A percentile compares a stretch with the other conserved stretches of the same genome.
These are phyloP conservation scores for Pteromalus puparum DNA, from an alignment of 1,140 invertebrate genomes.

Conservation along the genomic window DNA sequence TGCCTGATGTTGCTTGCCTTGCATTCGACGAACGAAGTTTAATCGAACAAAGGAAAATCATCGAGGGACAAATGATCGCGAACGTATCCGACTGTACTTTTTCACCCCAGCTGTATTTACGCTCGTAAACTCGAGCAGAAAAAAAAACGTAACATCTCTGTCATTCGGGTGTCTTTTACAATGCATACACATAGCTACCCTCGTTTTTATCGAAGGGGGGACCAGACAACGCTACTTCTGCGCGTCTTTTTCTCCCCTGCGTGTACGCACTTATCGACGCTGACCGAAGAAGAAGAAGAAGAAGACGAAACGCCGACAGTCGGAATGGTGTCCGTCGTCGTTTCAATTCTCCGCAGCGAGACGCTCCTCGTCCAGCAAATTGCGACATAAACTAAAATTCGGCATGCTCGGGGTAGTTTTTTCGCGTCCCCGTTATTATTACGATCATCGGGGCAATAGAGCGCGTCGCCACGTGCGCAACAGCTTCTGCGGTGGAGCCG, in stretches of 20 bases:
- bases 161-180: background rate
- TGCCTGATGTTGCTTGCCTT: too few species aligned
- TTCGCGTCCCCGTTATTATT: slow-evolving; percentile 3
- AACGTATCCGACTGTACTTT: too few species aligned
- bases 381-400: slow-evolving; percentile 30
- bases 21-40: too few species aligned
- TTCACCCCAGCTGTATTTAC: background rate
- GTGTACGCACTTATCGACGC: background rate
- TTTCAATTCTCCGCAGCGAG: background rate
- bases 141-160: slow-evolving; percentile 12
- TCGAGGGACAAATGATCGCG: too few species aligned
- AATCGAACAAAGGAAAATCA: too few species aligned
- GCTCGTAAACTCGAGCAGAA: background rate
- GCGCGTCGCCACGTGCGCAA: background rate
- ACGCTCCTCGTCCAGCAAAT: background rate
- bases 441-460: background rate
- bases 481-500: background rate
- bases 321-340: background rate
- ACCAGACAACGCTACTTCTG: background rate
- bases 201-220: background rate
- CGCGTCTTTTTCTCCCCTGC: background rate
- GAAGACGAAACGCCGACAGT: background rate
- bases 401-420: background rate
- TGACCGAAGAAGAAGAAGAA: background rate
- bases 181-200: background rate